phyloP scores from a whole-genome alignment of 2,797 vertebrate species.

The Scarus forsteni region DNA sequence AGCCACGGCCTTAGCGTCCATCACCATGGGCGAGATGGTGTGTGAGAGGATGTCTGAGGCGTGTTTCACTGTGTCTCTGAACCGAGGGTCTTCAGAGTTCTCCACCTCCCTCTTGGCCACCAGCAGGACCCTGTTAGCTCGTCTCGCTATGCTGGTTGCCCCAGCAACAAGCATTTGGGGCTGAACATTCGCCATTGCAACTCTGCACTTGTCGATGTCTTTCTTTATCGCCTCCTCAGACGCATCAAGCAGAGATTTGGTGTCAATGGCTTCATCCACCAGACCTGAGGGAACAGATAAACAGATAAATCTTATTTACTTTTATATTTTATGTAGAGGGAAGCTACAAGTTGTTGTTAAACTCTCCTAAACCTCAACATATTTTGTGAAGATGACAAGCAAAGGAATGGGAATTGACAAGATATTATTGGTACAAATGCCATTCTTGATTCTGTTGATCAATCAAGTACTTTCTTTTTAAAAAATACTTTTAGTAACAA shows the following conservation, averaged over 20 bases:
- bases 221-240: slow-evolving; percentile 99
- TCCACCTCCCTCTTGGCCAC: slow-evolving; percentile 97
- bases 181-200: slow-evolving; percentile 98
- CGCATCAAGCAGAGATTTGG: slow-evolving; percentile 95
- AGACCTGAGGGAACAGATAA: slow-evolving; percentile 82
- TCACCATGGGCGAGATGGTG: slow-evolving; percentile 98
- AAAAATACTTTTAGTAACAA: too few species aligned
- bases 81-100: slow-evolving; percentile 97
- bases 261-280: slow-evolving; percentile 98
- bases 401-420: too few species aligned
- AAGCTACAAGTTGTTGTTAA: too few species aligned
- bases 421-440: too few species aligned
- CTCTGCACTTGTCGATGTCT: slow-evolving; percentile 97
- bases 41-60: slow-evolving; percentile 95
- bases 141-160: slow-evolving; percentile 97
- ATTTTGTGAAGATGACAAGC: too few species aligned
- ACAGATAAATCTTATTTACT: slow-evolving; percentile 1
- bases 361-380: too few species aligned
- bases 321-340: too few species aligned
- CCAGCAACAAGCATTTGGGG: slow-evolving; percentile 99
- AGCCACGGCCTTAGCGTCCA: slow-evolving; percentile 97
- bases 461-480: too few species aligned
- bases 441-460: too few species aligned
- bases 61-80: slow-evolving; percentile 94
- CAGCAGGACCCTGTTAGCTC: slow-evolving; percentile 95